Percentiles rank a stretch among this genome's conserved stretches.
phyloP scores from a whole-genome alignment of 2,113 vertebrate species.

The Varanus salvator region DNA sequence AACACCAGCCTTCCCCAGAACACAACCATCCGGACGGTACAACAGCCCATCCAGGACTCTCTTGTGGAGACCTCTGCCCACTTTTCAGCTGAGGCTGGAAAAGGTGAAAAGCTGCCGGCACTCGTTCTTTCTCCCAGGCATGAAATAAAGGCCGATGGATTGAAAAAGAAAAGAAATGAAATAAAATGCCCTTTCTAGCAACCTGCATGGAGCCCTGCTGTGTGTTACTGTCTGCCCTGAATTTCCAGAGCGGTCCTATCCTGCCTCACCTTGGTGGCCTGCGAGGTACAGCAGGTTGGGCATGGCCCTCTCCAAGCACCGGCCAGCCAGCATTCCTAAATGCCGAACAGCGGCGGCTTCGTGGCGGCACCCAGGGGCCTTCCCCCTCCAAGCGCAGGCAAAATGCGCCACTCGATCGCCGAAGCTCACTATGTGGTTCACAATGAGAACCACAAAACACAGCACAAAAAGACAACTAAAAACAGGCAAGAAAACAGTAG shows the following conservation, averaged over 20 bases:
- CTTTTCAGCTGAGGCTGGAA: not conserved
- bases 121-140: not conserved
- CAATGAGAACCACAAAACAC: too few species aligned
- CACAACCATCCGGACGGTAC: not conserved
- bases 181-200: not conserved
- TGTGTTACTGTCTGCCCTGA: not conserved
- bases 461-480: too few species aligned
- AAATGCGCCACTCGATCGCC: too few species aligned
- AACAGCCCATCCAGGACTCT: not conserved
- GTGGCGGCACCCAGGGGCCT: not conserved
- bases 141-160: not conserved
- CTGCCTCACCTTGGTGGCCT: not conserved
- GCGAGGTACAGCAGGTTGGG: not conserved
- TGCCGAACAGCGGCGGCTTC: not conserved
- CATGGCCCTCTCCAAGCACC: not conserved
- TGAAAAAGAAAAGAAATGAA: not conserved
- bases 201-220: not conserved
- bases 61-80: not conserved
- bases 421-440: too few species aligned
- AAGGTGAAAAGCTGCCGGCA: not conserved
- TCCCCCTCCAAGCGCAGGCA: not conserved
- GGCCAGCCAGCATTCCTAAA: not conserved
- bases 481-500: too few species aligned
- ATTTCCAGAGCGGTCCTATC: not conserved
- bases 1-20: not conserved